Evolutionary conservation across 1,140 invertebrate genomes (phyloP), one percentile per base, ranked within the genome.

Genomic region (Armadillidium nasatum): DNA sequence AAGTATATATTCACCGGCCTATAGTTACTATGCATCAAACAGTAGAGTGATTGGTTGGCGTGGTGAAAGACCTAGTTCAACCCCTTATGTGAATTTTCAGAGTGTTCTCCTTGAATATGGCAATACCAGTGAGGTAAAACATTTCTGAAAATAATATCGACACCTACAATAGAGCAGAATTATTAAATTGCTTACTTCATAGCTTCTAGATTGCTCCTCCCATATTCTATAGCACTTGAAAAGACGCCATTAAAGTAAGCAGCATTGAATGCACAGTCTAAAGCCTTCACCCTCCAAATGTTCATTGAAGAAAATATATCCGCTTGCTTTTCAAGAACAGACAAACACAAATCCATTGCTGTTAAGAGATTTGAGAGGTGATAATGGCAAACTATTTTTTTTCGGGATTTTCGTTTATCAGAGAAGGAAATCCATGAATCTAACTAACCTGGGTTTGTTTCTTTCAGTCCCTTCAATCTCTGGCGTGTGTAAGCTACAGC

Each of bases 401-500:
- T n/a, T n/a, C n/a, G n/a, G n/a, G n/a, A n/a, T n/a, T n/a, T n/a
- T n/a, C n/a, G n/a, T n/a, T n/a, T n/a, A n/a, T 60, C 2, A 60
- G 50, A 60, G 50, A 60, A 60, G 2, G 7, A 60, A 19, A 60
- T 7, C 7, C 50, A 60, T 33, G 7, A 60, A 60, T 60, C n/a
- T 60, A 1, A 60, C 11, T 7, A 67, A 75, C 73, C 68, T n/a
- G 73, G 73, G 22, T 67, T 75, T 44, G 66, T 67, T 43, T 75
- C 73, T 33, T 68, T 75, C 73, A 75, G 43, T 21, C 45, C 73
- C 19, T 68, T 75, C 0, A 75, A 43, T 33, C 73, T 68, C 23
- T 75, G 73, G 1, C 66, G 66, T n/a, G 73, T 75, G 73, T 68
- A 75, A 44, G 54, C 68, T 44, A 75, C 60, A 10, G 73, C 54